Evolutionary conservation across 2,888 invertebrate genomes (phyloP).

Genomic region (Campoletis raptor): DNA sequence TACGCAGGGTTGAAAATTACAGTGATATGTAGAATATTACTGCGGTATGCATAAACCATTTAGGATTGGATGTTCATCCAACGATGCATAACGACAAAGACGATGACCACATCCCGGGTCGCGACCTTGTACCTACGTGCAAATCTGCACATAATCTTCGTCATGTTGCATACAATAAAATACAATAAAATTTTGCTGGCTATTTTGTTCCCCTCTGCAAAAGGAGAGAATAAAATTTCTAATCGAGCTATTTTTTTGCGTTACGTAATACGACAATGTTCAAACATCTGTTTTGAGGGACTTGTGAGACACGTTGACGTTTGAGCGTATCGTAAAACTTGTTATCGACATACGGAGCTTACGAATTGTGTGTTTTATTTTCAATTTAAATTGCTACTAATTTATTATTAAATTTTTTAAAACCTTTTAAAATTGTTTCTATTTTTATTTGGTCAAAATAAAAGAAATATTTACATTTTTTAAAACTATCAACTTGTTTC

Average conservation of each 20-base stretch:
- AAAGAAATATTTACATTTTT: no score
- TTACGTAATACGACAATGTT: neutral
- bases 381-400: neutral
- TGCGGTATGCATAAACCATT: neutral
- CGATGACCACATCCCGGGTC: neutral
- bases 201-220: neutral
- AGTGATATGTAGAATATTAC: neutral
- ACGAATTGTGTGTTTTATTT: neutral
- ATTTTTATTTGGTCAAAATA: neutral
- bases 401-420: no score
- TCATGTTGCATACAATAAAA: neutral
- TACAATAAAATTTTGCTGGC: neutral
- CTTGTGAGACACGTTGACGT: neutral
- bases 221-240: neutral
- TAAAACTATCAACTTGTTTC: no score
- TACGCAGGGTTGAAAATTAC: neutral
- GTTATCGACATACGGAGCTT: neutral
- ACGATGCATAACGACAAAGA: no score
- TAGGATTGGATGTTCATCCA: neutral
- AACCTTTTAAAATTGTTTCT: no score
- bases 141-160: neutral
- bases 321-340: neutral
- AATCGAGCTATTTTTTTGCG: neutral
- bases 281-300: neutral
- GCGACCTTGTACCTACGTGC: neutral